These are phyloP conservation scores for Agriopis marginaria DNA, from an alignment of 2,888 invertebrate genomes.

Conservation along the genomic window DNA sequence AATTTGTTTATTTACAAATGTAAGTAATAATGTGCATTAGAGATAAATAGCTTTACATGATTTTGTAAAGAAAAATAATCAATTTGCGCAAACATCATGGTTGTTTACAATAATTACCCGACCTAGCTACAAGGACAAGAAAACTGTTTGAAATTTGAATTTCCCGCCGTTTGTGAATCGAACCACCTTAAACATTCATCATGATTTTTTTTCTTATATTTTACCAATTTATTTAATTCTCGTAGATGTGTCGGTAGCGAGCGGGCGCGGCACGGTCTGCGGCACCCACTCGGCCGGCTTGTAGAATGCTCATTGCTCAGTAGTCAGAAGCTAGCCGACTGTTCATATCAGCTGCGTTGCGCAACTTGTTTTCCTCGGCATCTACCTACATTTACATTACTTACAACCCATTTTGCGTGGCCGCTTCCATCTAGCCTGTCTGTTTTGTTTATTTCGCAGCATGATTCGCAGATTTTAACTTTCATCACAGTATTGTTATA, in stretches of 20 bases:
- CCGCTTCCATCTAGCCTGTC: conserved; percentile 36
- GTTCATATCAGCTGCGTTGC: conserved; percentile 38
- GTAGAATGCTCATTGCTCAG: conserved; percentile 16
- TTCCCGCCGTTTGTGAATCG: too few relatives aligned
- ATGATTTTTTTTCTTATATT: too few relatives aligned
- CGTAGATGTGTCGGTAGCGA: neutral
- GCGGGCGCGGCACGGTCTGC: neutral
- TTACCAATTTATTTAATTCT: neutral
- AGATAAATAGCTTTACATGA: too few relatives aligned
- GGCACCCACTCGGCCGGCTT: neutral
- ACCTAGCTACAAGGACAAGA: too few relatives aligned
- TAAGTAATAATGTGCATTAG: too few relatives aligned
- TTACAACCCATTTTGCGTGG: conserved; percentile 40
- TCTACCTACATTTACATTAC: conserved; percentile 35
- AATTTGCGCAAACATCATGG: too few relatives aligned
- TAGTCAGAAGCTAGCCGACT: neutral
- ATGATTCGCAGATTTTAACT: conserved; percentile 5
- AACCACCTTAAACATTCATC: too few relatives aligned
- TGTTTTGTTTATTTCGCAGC: conserved; percentile 26
- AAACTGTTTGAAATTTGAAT: too few relatives aligned
- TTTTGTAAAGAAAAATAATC: too few relatives aligned
- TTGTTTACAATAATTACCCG: too few relatives aligned
- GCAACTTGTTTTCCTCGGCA: conserved; percentile 48
- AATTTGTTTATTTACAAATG: too few relatives aligned
- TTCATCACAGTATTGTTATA: neutral